phyloP scores from a whole-genome alignment of 2,888 invertebrate genomes.

The Selenia dentaria region DNA sequence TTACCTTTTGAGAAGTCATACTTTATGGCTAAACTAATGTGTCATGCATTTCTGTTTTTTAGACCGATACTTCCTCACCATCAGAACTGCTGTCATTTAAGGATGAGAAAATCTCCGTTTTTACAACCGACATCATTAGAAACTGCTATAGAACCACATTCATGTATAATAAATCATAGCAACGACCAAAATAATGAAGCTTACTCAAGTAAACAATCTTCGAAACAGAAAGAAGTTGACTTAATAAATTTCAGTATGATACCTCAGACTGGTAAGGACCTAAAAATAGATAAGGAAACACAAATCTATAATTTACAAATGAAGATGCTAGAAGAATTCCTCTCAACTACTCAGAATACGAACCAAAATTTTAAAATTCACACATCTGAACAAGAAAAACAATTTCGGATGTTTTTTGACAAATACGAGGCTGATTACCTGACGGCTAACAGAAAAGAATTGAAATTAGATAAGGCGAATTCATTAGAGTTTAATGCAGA shows the following conservation, averaged over 20 bases:
- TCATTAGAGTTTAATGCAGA: not conserved
- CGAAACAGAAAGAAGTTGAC: conserved; percentile 4
- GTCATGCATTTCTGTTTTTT: no score
- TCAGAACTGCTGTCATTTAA: no score
- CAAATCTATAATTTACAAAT: conserved; percentile 20
- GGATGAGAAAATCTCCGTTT: no score
- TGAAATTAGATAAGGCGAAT: not conserved
- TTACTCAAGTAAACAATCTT: no score
- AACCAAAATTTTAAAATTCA: not conserved
- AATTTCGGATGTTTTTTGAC: conserved; percentile 21
- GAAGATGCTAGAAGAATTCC: conserved; percentile 24
- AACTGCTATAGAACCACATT: no score
- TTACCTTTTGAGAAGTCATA: no score
- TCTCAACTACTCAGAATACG: conserved; percentile 2
- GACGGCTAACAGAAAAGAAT: not conserved
- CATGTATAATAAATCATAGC: no score
- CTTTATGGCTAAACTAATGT: no score
- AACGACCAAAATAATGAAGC: no score
- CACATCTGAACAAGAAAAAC: conserved; percentile 4
- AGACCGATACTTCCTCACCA: no score
- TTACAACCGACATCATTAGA: no score
- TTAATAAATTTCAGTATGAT: conserved; percentile 16
- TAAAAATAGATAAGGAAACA: conserved; percentile 10
- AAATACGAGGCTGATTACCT: conserved; percentile 14
- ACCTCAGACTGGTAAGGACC: not conserved